Base-by-base conservation (phyloP, 2,888 invertebrate genomes). In the Andrena praecox region DNA sequence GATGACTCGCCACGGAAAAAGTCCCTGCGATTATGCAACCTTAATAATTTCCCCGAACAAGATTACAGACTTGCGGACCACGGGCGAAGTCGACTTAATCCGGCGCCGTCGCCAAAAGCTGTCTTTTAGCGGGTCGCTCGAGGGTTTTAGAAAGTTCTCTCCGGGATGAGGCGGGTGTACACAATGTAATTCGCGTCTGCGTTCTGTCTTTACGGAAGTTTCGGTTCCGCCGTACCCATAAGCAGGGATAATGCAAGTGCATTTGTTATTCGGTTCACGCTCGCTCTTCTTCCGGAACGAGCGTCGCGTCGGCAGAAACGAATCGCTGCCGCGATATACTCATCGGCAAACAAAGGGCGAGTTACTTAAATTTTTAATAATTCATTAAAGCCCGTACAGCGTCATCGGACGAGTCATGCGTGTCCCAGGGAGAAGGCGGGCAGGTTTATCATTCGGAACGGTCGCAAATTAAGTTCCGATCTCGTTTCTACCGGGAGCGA, bases 131-230 rank as follows among this genome's bases (percentile, higher is more conserved):
- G 74, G 62, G 68, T 62, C 77, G 73, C 77, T 79, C 77, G 72
- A 80, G 87, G 86, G 80, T 79, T 87, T 85, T 72, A 64, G 84
- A 82, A 87, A 85, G 81, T 85, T 85, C 81, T 70, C 78, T 2
- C 59, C 33, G 33, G 16, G 77, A 77, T 75, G 73, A 68, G 48
- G 59, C 42, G 68, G 52, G 67, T 71, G 67, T 71, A 76, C 71
- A 78, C 73, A 73, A 77, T 80, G 83, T 77, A 78, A 85, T 85
- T 77, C 75, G 72, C 85, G 63, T 77, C 80, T 76, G 75, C 73
- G 52, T 76, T 83, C 85, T 82, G 81, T 77, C 81, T 70, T 79
- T 67, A 54, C 35, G 50, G 33, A 82, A 82, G 67, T 82, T 87
- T 81, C 74, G 60, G 59, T 77, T 68, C 60, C 4, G 42, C 56